These are phyloP conservation scores for Diadema setosum DNA, from an alignment of 35 echinoderm and acorn worm species.

Conservation along the genomic window DNA sequence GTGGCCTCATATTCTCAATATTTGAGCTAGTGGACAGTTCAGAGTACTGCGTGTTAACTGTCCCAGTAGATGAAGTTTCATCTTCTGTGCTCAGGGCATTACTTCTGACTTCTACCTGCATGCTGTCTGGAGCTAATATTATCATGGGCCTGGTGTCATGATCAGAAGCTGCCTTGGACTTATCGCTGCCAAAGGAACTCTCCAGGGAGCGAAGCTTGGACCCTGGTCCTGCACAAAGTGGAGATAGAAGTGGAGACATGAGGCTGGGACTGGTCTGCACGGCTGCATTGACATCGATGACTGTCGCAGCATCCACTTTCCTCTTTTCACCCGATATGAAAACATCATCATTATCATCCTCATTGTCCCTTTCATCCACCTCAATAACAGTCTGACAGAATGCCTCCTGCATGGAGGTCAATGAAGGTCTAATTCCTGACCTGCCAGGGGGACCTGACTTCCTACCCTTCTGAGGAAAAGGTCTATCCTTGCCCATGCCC, in stretches of 20 bases:
- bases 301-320: background rate
- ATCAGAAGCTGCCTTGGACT: background rate
- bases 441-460: background rate
- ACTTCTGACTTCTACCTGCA: background rate
- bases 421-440: constrained; percentile 7
- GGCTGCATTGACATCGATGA: background rate
- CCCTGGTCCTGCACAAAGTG: background rate
- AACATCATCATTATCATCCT: background rate
- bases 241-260: constrained; percentile 59
- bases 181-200: background rate
- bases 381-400: constrained; percentile 44
- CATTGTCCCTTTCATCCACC: constrained; percentile 10
- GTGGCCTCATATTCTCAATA: background rate
- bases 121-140: background rate
- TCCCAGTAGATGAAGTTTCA: constrained; percentile 5
- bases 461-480: background rate
- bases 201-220: background rate
- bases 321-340: background rate
- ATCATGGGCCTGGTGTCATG: background rate
- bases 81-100: background rate
- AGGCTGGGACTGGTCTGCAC: constrained; percentile 67
- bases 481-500: background rate
- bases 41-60: background rate
- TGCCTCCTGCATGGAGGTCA: constrained; percentile 27
- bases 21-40: background rate